Conservation (phyloP, 2,113 vertebrate genomes). For the Turnix velox region DNA sequence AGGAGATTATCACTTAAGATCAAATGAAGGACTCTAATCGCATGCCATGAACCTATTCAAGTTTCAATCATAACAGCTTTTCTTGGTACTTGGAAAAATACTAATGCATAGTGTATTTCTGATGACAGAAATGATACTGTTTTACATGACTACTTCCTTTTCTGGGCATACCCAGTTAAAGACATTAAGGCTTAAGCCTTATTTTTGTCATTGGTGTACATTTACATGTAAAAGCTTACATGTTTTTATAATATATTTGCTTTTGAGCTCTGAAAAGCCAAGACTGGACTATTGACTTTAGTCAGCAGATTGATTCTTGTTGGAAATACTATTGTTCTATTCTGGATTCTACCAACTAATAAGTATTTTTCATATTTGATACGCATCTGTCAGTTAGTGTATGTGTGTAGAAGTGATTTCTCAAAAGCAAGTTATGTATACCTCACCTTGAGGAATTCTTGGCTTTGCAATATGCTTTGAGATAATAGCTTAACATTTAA, state of each 20-base stretch:
- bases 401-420: not conserved
- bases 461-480: not conserved
- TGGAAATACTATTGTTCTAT: not conserved
- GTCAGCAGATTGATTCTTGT: not conserved
- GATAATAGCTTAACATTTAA: not conserved
- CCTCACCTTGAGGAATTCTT: not conserved
- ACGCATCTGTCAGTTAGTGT: not conserved
- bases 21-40: not conserved
- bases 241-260: not conserved
- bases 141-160: not conserved
- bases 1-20: not conserved
- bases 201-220: not conserved
- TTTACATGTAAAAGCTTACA: not conserved
- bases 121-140: not conserved
- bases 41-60: not conserved
- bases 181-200: rapidly evolving
- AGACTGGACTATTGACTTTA: not conserved
- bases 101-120: not conserved
- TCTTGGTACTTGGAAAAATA: not conserved
- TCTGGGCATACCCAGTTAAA: not conserved
- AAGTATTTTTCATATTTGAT: not conserved
- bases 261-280: not conserved
- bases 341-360: not conserved
- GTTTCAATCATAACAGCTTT: not conserved
- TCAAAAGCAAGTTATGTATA: not conserved